A percentile compares a stretch with the other conserved stretches of the same genome.
Conservation (phyloP, 2,797 vertebrate genomes). For the Nothura maculosa region DNA sequence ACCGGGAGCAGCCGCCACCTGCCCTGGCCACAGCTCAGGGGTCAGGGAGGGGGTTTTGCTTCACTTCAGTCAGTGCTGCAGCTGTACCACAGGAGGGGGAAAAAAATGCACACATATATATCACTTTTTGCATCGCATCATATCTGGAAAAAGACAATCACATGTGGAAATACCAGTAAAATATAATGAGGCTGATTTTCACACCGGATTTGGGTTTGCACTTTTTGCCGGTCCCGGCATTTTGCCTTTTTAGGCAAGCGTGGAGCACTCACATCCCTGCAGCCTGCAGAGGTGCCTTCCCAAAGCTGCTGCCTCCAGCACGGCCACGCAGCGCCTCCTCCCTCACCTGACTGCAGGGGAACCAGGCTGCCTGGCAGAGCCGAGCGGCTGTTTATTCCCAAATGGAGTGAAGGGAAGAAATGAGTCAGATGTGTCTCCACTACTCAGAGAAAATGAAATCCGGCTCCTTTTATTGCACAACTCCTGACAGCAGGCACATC, state of each 20-base stretch:
- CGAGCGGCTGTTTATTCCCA: slow-evolving; percentile 5
- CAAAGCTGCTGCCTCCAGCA: background rate
- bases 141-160: background rate
- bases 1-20: background rate
- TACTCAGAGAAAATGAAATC: background rate
- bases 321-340: background rate
- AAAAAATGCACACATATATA: no score
- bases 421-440: slow-evolving; percentile 11
- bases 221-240: background rate
- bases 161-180: rapidly evolving
- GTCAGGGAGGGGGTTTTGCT: rapidly evolving
- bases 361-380: background rate
- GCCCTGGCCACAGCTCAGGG: rapidly evolving
- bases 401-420: slow-evolving; percentile 31
- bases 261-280: background rate
- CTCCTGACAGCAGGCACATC: background rate
- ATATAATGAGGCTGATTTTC: background rate
- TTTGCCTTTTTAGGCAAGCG: slow-evolving; percentile 40
- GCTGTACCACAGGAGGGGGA: background rate
- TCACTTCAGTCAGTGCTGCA: rapidly evolving
- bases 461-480: slow-evolving; percentile 1
- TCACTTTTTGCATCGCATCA: background rate
- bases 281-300: background rate
- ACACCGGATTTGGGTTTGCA: background rate
- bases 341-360: slow-evolving; percentile 45